These are phyloP conservation scores for Netelia melanura DNA, from an alignment of 2,888 invertebrate species.

Conservation along the genomic window DNA sequence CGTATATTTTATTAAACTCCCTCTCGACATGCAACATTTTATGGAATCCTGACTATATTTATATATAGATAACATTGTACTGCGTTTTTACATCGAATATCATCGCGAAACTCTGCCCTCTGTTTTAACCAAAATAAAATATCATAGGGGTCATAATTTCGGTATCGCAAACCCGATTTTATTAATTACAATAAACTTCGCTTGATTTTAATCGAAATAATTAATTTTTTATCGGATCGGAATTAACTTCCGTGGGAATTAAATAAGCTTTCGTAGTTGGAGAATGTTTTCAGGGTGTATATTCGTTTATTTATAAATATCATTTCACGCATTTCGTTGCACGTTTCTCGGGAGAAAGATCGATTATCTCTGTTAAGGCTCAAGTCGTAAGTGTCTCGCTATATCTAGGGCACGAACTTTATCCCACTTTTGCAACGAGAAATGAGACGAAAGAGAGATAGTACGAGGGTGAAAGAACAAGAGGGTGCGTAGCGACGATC, in stretches of 20 bases:
- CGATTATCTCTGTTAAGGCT: slow-evolving; percentile 23
- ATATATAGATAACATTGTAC: not conserved
- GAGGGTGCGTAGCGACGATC: slow-evolving; percentile 62
- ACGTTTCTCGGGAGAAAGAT: slow-evolving; percentile 10
- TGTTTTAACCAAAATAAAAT: not conserved
- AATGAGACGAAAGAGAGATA: not conserved
- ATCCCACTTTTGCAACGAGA: slow-evolving; percentile 16
- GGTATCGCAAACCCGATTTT: not conserved
- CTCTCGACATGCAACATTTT: not conserved
- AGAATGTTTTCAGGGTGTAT: too few relatives aligned
- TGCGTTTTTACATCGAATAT: not conserved
- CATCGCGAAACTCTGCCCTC: not conserved
- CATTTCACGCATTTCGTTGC: not conserved
- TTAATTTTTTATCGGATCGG: too few relatives aligned
- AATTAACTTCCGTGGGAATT: too few relatives aligned
- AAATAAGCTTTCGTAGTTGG: too few relatives aligned
- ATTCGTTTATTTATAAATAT: not conserved
- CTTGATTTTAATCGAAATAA: not conserved
- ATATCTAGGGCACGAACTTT: slow-evolving; percentile 14
- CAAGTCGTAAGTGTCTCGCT: not conserved
- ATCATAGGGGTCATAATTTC: not conserved
- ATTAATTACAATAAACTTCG: not conserved
- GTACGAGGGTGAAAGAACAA: slow-evolving; percentile 4
- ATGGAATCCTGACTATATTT: not conserved
- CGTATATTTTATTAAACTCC: slow-evolving; percentile 36